A percentile compares a stretch with the other conserved stretches of the same genome.
These are phyloP conservation scores for Hormiphora californensis DNA, from an alignment of 37 sponge, comb jelly and placozoan species.

Conservation along the genomic window DNA sequence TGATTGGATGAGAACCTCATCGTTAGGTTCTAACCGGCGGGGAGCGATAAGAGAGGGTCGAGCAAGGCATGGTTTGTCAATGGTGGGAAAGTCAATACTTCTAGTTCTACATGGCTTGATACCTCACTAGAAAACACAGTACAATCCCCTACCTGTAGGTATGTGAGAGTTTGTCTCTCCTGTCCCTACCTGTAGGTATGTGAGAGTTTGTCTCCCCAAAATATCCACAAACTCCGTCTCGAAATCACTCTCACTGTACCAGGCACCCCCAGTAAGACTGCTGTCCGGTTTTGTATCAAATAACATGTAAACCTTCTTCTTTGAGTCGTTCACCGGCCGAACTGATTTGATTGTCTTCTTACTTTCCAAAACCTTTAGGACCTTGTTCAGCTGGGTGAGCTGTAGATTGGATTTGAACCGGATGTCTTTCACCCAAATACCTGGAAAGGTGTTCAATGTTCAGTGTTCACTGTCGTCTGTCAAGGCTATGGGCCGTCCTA, in stretches of 20 bases:
- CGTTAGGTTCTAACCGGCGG: too few relatives aligned
- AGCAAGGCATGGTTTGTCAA: too few relatives aligned
- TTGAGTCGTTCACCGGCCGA: constrained; percentile 71
- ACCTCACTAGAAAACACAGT: too few relatives aligned
- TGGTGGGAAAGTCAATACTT: too few relatives aligned
- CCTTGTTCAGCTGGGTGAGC: constrained; percentile 62
- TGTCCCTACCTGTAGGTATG: constrained; percentile 75
- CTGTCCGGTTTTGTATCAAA: constrained; percentile 76
- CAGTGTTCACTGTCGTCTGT: too few relatives aligned
- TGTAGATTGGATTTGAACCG: constrained; percentile 65
- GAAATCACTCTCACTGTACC: constrained; percentile 96
- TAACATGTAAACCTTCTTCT: constrained; percentile 83
- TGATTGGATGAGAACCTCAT: too few relatives aligned
- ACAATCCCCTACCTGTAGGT: constrained; percentile 75
- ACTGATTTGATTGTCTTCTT: constrained; percentile 83
- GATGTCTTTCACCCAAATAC: constrained; percentile 92
- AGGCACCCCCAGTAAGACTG: constrained; percentile 88
- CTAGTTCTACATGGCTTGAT: too few relatives aligned
- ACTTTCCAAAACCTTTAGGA: constrained; percentile 78
- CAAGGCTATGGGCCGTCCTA: too few relatives aligned
- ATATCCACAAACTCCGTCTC: constrained; percentile 96
- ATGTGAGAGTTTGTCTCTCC: constrained; percentile 72
- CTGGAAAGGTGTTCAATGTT: constrained; percentile 34
- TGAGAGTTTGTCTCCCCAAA: constrained; percentile 72
- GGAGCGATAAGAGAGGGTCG: too few relatives aligned